These are phyloP conservation scores for Arrhamphus sclerolepis DNA, from an alignment of 2,797 vertebrate genomes.

Conservation along the genomic window DNA sequence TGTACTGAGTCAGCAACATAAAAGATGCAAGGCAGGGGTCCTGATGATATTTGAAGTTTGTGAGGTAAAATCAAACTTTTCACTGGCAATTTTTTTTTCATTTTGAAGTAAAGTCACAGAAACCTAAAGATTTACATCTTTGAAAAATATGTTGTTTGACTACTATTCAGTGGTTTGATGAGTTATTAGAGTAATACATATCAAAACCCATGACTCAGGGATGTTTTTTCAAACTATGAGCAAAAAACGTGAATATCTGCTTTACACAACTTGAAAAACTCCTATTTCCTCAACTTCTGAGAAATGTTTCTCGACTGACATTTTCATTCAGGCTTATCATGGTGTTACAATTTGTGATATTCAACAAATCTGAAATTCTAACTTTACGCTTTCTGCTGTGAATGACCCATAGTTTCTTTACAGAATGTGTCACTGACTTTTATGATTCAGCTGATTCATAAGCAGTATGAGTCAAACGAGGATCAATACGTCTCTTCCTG, in stretches of 20 bases:
- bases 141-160: no score
- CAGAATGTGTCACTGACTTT: slow-evolving; percentile 17
- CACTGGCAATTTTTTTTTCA: no score
- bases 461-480: slow-evolving; percentile 29
- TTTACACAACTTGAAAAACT: slow-evolving; percentile 25
- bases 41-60: neutral
- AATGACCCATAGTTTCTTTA: neutral
- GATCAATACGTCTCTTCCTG: neutral
- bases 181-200: neutral
- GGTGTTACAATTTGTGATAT: neutral
- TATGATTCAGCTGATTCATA: neutral
- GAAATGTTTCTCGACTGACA: neutral
- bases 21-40: no score
- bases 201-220: no score
- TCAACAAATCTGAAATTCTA: neutral
- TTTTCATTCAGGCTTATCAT: neutral
- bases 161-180: neutral
- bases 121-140: no score
- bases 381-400: neutral
- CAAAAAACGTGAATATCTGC: neutral
- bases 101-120: no score
- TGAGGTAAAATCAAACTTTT: neutral
- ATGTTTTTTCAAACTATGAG: no score
- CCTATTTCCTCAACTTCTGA: slow-evolving; percentile 1
- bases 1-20: no score